Percentiles rank a stretch among this genome's conserved stretches.
phyloP scores from a whole-genome alignment of 2,113 vertebrate species.

The Enhydra lutris region DNA sequence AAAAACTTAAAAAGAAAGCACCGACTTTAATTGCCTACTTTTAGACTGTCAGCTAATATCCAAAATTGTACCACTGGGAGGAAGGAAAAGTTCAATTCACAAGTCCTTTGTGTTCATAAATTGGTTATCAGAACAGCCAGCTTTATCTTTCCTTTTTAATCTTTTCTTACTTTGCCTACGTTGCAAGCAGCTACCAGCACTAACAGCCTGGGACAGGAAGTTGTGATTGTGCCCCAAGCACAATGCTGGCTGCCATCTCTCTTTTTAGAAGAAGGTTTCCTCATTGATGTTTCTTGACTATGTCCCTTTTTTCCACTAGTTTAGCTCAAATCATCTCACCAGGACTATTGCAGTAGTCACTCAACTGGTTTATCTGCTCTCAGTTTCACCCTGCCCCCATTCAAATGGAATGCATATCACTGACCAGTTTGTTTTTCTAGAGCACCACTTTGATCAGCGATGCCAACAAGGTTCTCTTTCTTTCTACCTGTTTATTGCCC shows the following conservation, averaged over 20 bases:
- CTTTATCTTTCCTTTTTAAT: background rate
- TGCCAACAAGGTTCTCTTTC: background rate
- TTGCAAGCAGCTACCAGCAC: background rate
- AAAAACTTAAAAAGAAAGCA: background rate
- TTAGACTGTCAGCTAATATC: background rate
- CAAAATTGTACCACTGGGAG: background rate
- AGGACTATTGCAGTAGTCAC: background rate
- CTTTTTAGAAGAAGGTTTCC: background rate
- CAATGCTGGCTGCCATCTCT: background rate
- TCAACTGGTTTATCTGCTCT: no score
- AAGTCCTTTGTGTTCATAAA: background rate
- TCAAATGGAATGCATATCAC: background rate
- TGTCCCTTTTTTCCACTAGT: background rate
- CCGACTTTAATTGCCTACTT: background rate
- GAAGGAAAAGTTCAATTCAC: constrained; percentile 30
- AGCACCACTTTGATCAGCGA: background rate
- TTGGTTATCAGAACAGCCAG: background rate
- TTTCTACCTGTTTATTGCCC: background rate
- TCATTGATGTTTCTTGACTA: background rate
- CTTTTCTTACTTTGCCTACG: background rate
- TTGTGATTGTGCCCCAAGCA: background rate
- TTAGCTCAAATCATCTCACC: background rate
- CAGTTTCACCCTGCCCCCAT: background rate
- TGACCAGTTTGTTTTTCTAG: background rate
- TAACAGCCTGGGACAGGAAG: no score